These are phyloP conservation scores for Lepidochrysops patricia DNA, from an alignment of 2,888 invertebrate species.

Conservation along the genomic window DNA sequence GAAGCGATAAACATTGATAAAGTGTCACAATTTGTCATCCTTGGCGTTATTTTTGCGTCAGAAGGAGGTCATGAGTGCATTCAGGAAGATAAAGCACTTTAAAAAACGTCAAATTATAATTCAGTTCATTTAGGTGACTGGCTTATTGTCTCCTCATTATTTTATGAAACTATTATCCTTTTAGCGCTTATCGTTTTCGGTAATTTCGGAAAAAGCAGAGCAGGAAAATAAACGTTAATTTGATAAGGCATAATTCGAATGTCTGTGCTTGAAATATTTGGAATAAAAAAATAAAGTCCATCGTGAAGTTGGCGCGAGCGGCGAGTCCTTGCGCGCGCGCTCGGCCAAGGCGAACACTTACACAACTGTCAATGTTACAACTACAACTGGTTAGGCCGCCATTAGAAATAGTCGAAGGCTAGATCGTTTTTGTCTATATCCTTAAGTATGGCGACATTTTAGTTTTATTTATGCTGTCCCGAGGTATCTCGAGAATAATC, in stretches of 20 bases:
- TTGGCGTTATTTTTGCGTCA: conserved; percentile 28
- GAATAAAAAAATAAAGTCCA: conserved; percentile 15
- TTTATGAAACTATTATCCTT: not conserved
- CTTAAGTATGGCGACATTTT: conserved; percentile 13
- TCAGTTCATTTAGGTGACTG: not conserved
- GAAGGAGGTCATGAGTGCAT: conserved; percentile 36
- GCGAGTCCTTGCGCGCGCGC: conserved; percentile 51
- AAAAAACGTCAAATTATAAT: conserved; percentile 1
- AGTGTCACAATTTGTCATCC: conserved; percentile 18
- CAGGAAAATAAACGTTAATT: too few relatives aligned
- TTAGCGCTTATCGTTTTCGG: not conserved
- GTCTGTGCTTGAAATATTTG: not conserved
- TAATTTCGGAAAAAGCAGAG: too few relatives aligned
- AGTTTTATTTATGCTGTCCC: conserved; percentile 5
- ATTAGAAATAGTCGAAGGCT: conserved; percentile 34
- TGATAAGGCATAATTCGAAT: not conserved
- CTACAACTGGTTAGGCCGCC: conserved; percentile 37
- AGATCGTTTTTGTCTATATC: conserved; percentile 18
- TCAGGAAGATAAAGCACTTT: conserved; percentile 33
- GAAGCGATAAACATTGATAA: conserved; percentile 17
- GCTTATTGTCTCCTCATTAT: not conserved
- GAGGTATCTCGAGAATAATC: not conserved
- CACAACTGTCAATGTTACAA: conserved; percentile 66
- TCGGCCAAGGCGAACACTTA: conserved; percentile 54
- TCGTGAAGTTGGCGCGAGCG: conserved; percentile 46